Percentiles rank a stretch among this genome's conserved stretches.
Evolutionary conservation across 2,888 invertebrate species (phyloP).

Genomic region (Drosophila pseudotalamancana): DNA sequence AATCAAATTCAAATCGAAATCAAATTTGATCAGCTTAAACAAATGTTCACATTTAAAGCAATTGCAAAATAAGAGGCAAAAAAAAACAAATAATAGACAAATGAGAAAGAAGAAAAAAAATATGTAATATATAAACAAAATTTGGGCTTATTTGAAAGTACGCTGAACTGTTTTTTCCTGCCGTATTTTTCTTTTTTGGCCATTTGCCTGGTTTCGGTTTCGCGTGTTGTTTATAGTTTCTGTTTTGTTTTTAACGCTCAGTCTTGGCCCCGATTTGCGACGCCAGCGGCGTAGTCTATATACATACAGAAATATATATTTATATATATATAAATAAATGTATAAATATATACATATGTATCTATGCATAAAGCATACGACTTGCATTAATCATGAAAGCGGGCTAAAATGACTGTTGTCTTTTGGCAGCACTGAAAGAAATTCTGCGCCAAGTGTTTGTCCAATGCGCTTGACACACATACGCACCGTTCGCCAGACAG

Average conservation of each 20-base stretch:
- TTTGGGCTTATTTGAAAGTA: conserved; percentile 22
- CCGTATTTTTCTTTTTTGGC: conserved; percentile 30
- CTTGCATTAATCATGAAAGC: conserved; percentile 71
- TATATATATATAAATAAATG: neutral
- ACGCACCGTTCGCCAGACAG: conserved; percentile 38
- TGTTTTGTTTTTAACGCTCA: conserved; percentile 49
- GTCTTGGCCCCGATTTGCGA: conserved; percentile 69
- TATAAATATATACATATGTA: conserved; percentile 1
- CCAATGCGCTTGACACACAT: conserved; percentile 74
- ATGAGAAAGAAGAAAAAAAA: too few species aligned
- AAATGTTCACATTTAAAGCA: neutral
- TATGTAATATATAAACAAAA: too few species aligned
- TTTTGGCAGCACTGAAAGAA: conserved; percentile 43
- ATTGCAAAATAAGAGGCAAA: neutral
- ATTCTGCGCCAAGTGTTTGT: conserved; percentile 67
- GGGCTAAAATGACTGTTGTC: conserved; percentile 28
- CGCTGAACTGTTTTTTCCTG: conserved; percentile 42
- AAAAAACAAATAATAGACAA: too few species aligned
- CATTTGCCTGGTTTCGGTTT: conserved; percentile 37
- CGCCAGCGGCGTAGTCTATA: conserved; percentile 59
- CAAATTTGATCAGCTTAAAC: neutral
- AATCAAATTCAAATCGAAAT: neutral
- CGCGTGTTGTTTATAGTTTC: conserved; percentile 61
- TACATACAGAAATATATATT: conserved; percentile 16
- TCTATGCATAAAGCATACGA: conserved; percentile 35